These are phyloP conservation scores for Adelphocoris suturalis DNA, from an alignment of 2,888 invertebrate species.

Conservation along the genomic window DNA sequence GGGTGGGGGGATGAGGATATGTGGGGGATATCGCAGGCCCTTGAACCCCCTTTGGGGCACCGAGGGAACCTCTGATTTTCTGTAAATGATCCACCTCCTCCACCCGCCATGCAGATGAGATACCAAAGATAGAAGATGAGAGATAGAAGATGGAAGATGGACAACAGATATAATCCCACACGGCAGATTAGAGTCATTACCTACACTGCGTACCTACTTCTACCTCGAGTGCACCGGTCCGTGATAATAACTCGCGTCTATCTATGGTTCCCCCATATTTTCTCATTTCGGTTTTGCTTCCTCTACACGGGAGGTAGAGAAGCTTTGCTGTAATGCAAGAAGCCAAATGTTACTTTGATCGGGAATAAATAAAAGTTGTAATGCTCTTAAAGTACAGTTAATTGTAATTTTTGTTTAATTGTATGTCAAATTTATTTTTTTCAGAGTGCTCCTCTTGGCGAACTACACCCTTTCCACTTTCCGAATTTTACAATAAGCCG, in stretches of 20 bases:
- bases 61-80: conserved; percentile 19
- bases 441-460: too few species aligned
- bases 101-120: conserved; percentile 11
- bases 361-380: too few species aligned
- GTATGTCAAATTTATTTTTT: too few species aligned
- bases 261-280: background rate
- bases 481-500: too few species aligned
- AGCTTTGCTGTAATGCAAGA: background rate
- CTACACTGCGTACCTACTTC: background rate
- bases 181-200: conserved; percentile 16
- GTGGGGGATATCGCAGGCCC: background rate
- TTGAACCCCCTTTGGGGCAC: conserved; percentile 18
- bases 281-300: background rate
- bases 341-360: too few species aligned
- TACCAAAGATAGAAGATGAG: conserved; percentile 16
- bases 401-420: too few species aligned
- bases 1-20: too few species aligned
- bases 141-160: background rate
- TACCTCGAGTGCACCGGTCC: conserved; percentile 1
- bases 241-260: conserved; percentile 4
- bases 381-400: too few species aligned
- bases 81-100: background rate
- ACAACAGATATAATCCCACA: background rate
- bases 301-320: background rate
- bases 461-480: too few species aligned